Evolutionary conservation across 2,113 vertebrate species (phyloP).

Genomic region (western clawed frog (Xenopus tropicalis)): DNA sequence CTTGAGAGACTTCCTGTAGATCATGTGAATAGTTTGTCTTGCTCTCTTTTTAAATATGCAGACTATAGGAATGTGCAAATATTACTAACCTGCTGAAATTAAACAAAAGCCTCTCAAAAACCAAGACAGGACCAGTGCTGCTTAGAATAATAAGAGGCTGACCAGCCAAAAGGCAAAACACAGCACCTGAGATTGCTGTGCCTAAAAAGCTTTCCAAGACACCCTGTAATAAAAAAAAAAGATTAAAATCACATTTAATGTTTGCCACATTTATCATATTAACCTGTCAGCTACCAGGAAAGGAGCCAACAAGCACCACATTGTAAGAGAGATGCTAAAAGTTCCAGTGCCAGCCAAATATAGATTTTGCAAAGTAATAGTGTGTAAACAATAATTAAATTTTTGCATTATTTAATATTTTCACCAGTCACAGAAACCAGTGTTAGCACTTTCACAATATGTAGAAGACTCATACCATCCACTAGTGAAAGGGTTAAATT

Average conservation of each 20-base stretch:
- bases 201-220: slow-evolving; percentile 98
- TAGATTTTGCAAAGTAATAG: no score
- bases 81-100: slow-evolving; percentile 91
- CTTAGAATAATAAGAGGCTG: slow-evolving; percentile 95
- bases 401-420: no score
- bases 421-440: no score
- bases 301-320: background rate
- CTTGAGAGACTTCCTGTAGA: no score
- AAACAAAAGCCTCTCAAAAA: slow-evolving; percentile 94
- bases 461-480: no score
- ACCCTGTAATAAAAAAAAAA: slow-evolving; percentile 63
- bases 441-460: no score
- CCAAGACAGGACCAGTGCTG: slow-evolving; percentile 94
- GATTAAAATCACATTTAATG: background rate
- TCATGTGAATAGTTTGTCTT: no score
- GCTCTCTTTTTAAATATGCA: no score
- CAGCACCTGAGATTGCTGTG: slow-evolving; percentile 81
- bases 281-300: background rate
- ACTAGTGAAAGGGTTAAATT: no score
- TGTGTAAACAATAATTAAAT: no score
- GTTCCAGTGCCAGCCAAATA: no score
- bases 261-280: background rate
- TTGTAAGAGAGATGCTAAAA: background rate
- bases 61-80: background rate
- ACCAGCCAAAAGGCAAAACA: slow-evolving; percentile 90